Base-by-base conservation (phyloP, 1,140 invertebrate species). In the Tetramorium simillimum region DNA sequence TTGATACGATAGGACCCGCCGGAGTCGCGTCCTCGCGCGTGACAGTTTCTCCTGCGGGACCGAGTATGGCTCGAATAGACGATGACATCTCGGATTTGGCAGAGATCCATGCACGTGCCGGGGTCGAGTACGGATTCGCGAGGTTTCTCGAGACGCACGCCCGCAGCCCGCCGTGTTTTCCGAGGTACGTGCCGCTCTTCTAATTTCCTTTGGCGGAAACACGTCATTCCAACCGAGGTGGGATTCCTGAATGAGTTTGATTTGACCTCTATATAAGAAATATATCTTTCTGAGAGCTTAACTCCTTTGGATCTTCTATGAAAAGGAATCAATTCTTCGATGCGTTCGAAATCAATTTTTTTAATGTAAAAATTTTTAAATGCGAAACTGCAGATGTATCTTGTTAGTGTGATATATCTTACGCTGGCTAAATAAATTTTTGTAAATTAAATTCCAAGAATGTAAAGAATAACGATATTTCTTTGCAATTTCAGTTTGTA, bases 1-100 rank as follows among this genome's bases (percentile, higher is more conserved):
- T 92, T 93, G 93, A 92, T 93, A 86, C 89, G 89, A 60, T 90
- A 88, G 86, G 77, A 92, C 87, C 91, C 87, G 90, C 89, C 85
- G 60, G 18, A 65, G 86, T 24, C 72, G 82, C 89, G 77, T 81
- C 73, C 82, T 87, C 82, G 37, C 51, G 43, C 40, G 63, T 43
- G 24, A 70, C 86, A 33, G 58, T 40, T 86, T 88, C 65, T 86
- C 90, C 81, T 67, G 65, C 75, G 46, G 63, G 82, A 62, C 43
- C 77, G 37, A 43, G 43, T 37, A 69, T 53, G 75, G 56, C 21
- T 69, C 88, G 69, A 82, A 73, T 75, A 73, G 69, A 80, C 80
- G 76, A 46, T 86, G 53, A 84, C 65, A 89, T 88, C 72, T 87
- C 82, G 81, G 78, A 90, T 92, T 92, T 93, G 93, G 92, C 92